These are phyloP conservation scores for Rhizomys pruinosus DNA, from an alignment of 2,113 vertebrate species.

Conservation along the genomic window DNA sequence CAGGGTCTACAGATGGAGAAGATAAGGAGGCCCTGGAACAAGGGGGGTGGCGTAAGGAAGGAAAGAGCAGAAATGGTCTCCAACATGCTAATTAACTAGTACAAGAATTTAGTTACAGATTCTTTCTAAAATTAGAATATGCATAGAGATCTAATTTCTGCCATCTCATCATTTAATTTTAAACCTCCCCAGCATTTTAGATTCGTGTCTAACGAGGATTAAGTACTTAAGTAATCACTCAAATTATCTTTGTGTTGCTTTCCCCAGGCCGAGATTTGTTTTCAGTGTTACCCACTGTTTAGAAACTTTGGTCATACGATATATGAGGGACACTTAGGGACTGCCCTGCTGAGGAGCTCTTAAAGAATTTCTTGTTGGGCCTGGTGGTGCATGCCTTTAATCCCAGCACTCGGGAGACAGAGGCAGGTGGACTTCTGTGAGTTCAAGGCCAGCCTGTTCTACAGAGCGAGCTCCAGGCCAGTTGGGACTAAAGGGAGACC, in stretches of 20 bases:
- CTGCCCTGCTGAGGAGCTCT: background rate
- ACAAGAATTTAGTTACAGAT: background rate
- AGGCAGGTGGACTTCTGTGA: too few species aligned
- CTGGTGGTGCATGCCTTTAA: too few species aligned
- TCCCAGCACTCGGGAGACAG: too few species aligned
- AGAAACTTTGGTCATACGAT: background rate
- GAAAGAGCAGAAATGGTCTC: background rate
- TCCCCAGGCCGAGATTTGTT: background rate
- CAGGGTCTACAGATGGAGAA: background rate
- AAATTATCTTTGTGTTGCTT: background rate
- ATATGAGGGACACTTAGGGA: too few species aligned
- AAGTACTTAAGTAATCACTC: background rate
- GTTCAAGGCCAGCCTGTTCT: too few species aligned
- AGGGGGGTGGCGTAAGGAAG: background rate
- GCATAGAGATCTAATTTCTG: background rate
- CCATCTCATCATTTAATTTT: background rate
- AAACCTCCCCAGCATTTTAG: background rate
- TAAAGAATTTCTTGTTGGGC: background rate
- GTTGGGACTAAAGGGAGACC: too few species aligned
- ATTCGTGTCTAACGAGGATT: slow-evolving; percentile 18
- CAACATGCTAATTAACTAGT: background rate
- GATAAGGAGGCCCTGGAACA: background rate
- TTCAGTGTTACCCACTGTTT: background rate
- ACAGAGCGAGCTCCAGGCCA: too few species aligned
- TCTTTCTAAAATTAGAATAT: slow-evolving; percentile 16